Evolutionary conservation across 1,140 invertebrate genomes (phyloP), one percentile per base, ranked within the genome.

Genomic region (Argopecten irradians): DNA sequence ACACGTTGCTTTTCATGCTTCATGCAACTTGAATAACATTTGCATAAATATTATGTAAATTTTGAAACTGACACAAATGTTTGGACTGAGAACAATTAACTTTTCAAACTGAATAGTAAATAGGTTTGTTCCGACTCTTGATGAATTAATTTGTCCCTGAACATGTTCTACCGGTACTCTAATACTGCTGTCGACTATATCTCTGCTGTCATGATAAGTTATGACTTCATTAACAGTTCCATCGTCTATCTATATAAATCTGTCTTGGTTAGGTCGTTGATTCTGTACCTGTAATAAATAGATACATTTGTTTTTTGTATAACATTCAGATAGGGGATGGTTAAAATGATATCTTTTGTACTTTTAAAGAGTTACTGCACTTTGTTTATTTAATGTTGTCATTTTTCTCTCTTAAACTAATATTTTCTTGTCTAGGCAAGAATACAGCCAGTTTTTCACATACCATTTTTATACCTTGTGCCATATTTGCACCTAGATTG

Each of bases 21-120:
- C 55, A 71, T 71, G 55, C 55, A 71, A 71, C 55, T 71, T 71
- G 16, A 28, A 71, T 71, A 5, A 71, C 55, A 71, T 71, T 71
- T 71, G 55, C 55, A 71, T 71, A 71, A 28, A 71, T 71, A 16
- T 71, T 71, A 71, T 71, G 55, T 71, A 28, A 71, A 71, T 71
- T 71, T 71, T 46, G 16, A 28, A 71, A 71, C 55, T 28, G 55
- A 71, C 55, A 71, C 55, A 71, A 71, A 71, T 71, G 55, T n/a
- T 71, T 71, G 55, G 16, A 22, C 55, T 46, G 43, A 46, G 43
- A 46, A 46, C 43, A 16, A 46, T 46, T 46, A 46, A 46, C 43
- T 71, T 71, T 71, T 71, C 55, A 28, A 71, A 71, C n/a, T 71
- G 55, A 71, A 71, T 71, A 71, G 14, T 28, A 71, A 71, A n/a